Evolutionary conservation across 2,797 vertebrate species (phyloP).

Genomic region (Sciaenops ocellatus): DNA sequence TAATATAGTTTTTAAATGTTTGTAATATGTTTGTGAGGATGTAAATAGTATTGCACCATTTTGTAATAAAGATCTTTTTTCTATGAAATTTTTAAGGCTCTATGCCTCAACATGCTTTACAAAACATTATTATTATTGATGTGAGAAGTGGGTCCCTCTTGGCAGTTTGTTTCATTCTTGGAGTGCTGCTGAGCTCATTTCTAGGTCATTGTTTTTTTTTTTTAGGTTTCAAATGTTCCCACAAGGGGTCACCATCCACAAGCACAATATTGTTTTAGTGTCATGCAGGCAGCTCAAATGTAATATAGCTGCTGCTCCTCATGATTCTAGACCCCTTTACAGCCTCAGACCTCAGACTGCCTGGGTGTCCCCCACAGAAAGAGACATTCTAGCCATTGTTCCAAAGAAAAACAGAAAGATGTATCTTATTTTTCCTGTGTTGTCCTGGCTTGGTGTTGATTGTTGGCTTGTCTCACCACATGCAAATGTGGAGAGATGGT

Average conservation of each 20-base stretch:
- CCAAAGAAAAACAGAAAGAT: not conserved
- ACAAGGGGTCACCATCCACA: not conserved
- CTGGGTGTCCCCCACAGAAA: not conserved
- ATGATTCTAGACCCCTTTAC: not conserved
- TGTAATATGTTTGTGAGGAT: conserved; percentile 27
- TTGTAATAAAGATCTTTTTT: conserved; percentile 66
- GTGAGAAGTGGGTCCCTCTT: not conserved
- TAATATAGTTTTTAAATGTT: conserved; percentile 28
- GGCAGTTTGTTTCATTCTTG: not conserved
- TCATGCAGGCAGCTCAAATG: not conserved
- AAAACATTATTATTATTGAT: not conserved
- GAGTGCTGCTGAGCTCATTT: not conserved
- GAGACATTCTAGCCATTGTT: not conserved
- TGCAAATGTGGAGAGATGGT: too few relatives aligned
- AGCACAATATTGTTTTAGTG: not conserved
- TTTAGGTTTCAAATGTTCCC: not conserved
- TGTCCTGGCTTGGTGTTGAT: not conserved
- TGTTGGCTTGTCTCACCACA: too few relatives aligned
- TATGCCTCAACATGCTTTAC: not conserved
- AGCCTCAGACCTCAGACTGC: not conserved
- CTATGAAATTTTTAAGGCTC: not conserved
- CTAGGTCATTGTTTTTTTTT: not conserved
- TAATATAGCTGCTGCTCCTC: not conserved
- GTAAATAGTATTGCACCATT: conserved; percentile 34
- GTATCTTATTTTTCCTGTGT: not conserved